Evolutionary conservation across 2,888 invertebrate genomes (phyloP).

Genomic region (Selenia dentaria): DNA sequence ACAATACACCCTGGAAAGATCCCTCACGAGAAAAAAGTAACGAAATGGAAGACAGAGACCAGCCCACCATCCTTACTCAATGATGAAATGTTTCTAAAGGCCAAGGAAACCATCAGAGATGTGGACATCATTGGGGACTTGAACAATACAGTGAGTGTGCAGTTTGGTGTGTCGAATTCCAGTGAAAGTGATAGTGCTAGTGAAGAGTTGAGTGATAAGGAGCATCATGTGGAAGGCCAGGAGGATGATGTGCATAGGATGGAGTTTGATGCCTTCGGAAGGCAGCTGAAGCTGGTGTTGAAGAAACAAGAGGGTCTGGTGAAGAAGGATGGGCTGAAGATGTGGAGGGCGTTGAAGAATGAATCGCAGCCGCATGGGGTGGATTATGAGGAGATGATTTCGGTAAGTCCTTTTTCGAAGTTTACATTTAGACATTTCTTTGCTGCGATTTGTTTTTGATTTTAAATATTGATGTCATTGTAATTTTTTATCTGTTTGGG

Average conservation of each 20-base stretch:
- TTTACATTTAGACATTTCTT: too few relatives aligned
- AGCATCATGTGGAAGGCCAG: conserved; percentile 61
- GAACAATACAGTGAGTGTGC: conserved; percentile 72
- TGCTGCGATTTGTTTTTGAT: too few relatives aligned
- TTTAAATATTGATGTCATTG: too few relatives aligned
- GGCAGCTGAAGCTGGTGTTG: conserved; percentile 89
- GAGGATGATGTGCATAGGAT: conserved; percentile 86
- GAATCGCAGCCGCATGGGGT: conserved; percentile 91
- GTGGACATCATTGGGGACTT: conserved; percentile 72
- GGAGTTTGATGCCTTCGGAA: conserved; percentile 92
- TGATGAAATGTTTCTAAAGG: conserved; percentile 75
- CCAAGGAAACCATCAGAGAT: conserved; percentile 65
- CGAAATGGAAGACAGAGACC: conserved; percentile 56
- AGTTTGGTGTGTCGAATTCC: conserved; percentile 67
- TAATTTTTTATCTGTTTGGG: too few relatives aligned
- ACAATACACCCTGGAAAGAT: conserved; percentile 53
- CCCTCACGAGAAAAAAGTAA: conserved; percentile 67
- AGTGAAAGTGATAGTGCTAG: conserved; percentile 67
- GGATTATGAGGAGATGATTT: conserved; percentile 90
- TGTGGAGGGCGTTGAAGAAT: conserved; percentile 92
- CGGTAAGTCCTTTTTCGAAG: conserved; percentile 85
- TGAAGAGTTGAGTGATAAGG: conserved; percentile 54
- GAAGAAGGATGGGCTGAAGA: conserved; percentile 90
- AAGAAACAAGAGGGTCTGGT: conserved; percentile 91
- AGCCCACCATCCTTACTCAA: conserved; percentile 69